These are phyloP conservation scores for Zalophus californianus DNA, from an alignment of 2,797 vertebrate species.

Conservation along the genomic window DNA sequence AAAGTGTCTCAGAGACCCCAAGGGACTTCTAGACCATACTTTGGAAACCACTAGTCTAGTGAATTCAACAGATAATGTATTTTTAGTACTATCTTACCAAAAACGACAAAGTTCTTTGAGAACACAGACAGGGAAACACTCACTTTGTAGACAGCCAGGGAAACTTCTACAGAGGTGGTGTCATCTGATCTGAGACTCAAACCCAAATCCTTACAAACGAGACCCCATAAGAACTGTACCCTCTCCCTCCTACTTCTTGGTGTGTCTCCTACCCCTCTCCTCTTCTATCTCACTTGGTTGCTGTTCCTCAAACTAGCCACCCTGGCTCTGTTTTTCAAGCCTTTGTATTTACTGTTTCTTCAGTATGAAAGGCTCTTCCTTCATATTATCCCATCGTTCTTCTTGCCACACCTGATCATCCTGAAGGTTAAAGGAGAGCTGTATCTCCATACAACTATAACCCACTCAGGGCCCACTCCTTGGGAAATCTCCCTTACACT, in stretches of 20 bases:
- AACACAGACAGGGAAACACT: not conserved
- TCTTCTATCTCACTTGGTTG: not conserved
- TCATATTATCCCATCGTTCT: not conserved
- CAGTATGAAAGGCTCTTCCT: not conserved
- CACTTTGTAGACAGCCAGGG: not conserved
- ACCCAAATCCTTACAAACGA: not conserved
- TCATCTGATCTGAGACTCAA: not conserved
- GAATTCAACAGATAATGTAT: not conserved
- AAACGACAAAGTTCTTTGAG: slow-evolving; percentile 9
- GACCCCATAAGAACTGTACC: not conserved
- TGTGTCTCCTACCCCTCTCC: not conserved
- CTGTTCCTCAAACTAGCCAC: not conserved
- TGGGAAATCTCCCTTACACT: not conserved
- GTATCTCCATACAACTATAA: not conserved
- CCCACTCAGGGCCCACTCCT: not conserved
- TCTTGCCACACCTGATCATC: not conserved
- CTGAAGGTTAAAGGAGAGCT: not conserved
- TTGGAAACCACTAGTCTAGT: not conserved
- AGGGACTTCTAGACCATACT: not conserved
- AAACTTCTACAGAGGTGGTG: not conserved
- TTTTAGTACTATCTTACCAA: not conserved
- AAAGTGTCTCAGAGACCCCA: not conserved
- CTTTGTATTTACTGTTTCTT: slow-evolving; percentile 6
- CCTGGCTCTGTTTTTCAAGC: not conserved
- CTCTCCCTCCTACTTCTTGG: not conserved